Percentiles rank a stretch among this genome's conserved stretches.
phyloP scores from a whole-genome alignment of 2,888 invertebrate species.

The Eucriotettix oculatus region DNA sequence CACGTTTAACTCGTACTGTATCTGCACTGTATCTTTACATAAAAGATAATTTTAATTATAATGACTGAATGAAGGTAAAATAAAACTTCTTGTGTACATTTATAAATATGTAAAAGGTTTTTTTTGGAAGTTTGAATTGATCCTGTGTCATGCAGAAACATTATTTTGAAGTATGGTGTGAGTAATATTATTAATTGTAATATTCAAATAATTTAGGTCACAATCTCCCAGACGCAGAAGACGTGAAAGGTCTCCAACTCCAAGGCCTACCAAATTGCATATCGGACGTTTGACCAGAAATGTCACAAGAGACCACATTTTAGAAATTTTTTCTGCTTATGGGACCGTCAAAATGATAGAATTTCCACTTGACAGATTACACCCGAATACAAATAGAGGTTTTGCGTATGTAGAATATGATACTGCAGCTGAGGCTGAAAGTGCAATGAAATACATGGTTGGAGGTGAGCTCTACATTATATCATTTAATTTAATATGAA shows the following conservation, averaged over 20 bases:
- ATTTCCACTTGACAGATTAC: slow-evolving; percentile 74
- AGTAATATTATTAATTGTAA: background rate
- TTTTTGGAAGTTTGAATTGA: too few relatives aligned
- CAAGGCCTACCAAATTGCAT: slow-evolving; percentile 84
- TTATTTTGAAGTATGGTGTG: too few relatives aligned
- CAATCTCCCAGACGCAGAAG: slow-evolving; percentile 46
- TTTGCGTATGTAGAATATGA: slow-evolving; percentile 92
- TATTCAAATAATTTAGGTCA: slow-evolving; percentile 19
- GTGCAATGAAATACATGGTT: slow-evolving; percentile 99
- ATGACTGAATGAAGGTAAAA: too few relatives aligned
- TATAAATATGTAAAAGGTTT: too few relatives aligned
- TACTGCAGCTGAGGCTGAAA: slow-evolving; percentile 88
- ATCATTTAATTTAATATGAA: too few relatives aligned
- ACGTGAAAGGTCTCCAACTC: slow-evolving; percentile 74
- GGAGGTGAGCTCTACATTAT: slow-evolving; percentile 44
- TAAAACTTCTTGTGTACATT: too few relatives aligned
- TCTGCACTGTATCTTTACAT: too few relatives aligned
- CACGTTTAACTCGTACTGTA: too few relatives aligned
- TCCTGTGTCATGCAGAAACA: background rate
- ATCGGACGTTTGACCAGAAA: slow-evolving; percentile 85
- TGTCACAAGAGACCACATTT: slow-evolving; percentile 76
- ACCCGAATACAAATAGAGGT: slow-evolving; percentile 76
- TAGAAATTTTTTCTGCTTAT: slow-evolving; percentile 78
- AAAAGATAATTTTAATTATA: too few relatives aligned
- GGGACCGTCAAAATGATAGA: slow-evolving; percentile 78